Base-by-base conservation (phyloP, 2,888 invertebrate species). In the Parnassius apollo region DNA sequence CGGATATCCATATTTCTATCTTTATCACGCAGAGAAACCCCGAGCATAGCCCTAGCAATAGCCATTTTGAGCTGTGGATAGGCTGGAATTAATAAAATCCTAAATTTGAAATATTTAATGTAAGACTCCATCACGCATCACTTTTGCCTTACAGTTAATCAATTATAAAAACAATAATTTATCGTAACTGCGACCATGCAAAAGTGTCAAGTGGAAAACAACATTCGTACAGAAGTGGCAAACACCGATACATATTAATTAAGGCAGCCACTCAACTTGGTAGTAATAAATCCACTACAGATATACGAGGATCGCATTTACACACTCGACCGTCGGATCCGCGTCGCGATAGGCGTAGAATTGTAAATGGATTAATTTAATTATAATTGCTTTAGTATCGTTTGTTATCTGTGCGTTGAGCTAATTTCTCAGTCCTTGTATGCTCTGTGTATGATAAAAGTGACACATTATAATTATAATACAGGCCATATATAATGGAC, bases 171-270 rank as follows among this genome's bases (percentile, higher is more conserved):
- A 35, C 35, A 35, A 35, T 35, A 35, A 35, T 35, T 35, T 35
- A 7, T 35, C 35, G 35, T 35, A 7, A 4, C 7, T 13, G 4
- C 13, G n/a, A 59, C 42, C 35, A 42, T 18, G 49, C 48, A n/a
- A 42, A 48, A 42, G 62, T 13, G 4, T 35, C 44, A 68, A 65
- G 65, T 61, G 65, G 69, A 66, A 62, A 42, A 59, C 44, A 42
- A 46, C 62, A 64, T 64, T 63, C 42, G 54, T 60, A 65, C 62
- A 62, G 57, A 12, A 62, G 51, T 65, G 42, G 42, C 59, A 50
- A 52, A 51, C 62, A 63, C 50, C 66, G 71, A 71, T 71, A 74
- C 71, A 69, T 72, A 70, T 71, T 72, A 75, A 78, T 77, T 75
- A 75, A 76, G 71, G 65, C 59, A 66, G 68, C 72, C 73, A 69